A percentile compares a stretch with the other conserved stretches of the same genome.
phyloP scores from a whole-genome alignment of 2,888 invertebrate genomes.

The Polydrusus tereticollis region DNA sequence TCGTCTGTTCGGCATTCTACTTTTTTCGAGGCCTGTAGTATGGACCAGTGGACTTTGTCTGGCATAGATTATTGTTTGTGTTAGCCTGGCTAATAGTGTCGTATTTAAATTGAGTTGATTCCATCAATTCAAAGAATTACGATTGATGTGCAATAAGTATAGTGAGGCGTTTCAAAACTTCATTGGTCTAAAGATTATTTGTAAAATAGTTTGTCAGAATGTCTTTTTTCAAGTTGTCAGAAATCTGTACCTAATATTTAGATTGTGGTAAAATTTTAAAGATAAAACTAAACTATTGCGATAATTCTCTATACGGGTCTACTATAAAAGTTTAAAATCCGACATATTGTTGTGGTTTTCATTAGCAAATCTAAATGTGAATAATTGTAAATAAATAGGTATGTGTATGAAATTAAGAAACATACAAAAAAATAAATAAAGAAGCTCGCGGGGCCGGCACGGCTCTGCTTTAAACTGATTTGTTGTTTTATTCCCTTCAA shows the following conservation, averaged over 20 bases:
- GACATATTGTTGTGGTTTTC: conserved; percentile 33
- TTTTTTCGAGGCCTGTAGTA: too few species aligned
- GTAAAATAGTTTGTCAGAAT: not conserved
- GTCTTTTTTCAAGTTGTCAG: conserved; percentile 17
- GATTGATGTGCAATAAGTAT: too few species aligned
- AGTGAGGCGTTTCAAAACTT: too few species aligned
- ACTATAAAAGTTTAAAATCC: conserved; percentile 24
- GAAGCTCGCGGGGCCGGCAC: conserved; percentile 36
- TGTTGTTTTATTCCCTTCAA: conserved; percentile 31
- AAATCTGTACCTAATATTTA: conserved; percentile 12
- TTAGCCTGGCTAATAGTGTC: too few species aligned
- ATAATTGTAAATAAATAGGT: conserved; percentile 48
- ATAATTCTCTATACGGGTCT: conserved; percentile 49
- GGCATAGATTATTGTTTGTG: too few species aligned
- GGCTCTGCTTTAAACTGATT: conserved; percentile 28
- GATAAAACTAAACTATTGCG: conserved; percentile 35
- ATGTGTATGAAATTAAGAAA: conserved; percentile 47
- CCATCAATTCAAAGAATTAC: too few species aligned
- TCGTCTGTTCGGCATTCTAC: too few species aligned
- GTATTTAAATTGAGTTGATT: too few species aligned
- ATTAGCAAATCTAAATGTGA: conserved; percentile 48
- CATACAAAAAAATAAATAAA: conserved; percentile 46
- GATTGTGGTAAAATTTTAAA: conserved; percentile 32
- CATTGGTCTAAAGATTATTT: too few species aligned
- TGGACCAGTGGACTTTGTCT: too few species aligned